phyloP scores from a whole-genome alignment of 2,888 invertebrate species.

The Galerucella calmariensis region DNA sequence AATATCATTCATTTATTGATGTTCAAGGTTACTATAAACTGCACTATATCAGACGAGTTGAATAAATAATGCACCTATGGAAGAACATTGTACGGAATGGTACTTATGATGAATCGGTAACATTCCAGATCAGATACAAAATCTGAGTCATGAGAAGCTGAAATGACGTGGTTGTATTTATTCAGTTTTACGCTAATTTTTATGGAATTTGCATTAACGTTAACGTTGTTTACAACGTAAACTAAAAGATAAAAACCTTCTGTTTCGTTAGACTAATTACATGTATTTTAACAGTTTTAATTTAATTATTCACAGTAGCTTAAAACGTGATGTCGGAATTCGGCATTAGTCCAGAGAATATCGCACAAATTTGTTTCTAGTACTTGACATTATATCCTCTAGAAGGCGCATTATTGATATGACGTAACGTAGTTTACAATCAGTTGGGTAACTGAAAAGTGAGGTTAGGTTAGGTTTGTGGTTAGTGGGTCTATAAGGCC shows the following conservation, averaged over 20 bases:
- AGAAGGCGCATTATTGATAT: too few relatives aligned
- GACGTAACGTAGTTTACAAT: too few relatives aligned
- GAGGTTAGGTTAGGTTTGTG: too few relatives aligned
- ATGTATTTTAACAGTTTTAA: not conserved
- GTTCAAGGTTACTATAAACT: slow-evolving; percentile 23
- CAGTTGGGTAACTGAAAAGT: too few relatives aligned
- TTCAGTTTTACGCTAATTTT: slow-evolving; percentile 25
- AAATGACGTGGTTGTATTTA: slow-evolving; percentile 21
- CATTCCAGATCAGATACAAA: slow-evolving; percentile 5
- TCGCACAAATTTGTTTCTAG: too few relatives aligned
- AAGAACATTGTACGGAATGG: slow-evolving; percentile 2
- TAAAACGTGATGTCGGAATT: not conserved
- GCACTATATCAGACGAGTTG: slow-evolving; percentile 21
- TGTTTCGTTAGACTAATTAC: not conserved
- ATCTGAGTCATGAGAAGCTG: slow-evolving; percentile 15
- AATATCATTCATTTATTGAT: slow-evolving; percentile 11
- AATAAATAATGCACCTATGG: not conserved
- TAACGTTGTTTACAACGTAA: slow-evolving; percentile 8
- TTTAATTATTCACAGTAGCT: not conserved
- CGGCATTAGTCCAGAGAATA: too few relatives aligned
- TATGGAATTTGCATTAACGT: slow-evolving; percentile 14
- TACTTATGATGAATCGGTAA: slow-evolving; percentile 4
- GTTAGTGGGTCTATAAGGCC: too few relatives aligned
- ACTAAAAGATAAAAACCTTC: slow-evolving; percentile 1
- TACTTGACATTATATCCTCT: too few relatives aligned